Percentiles rank a stretch among this genome's conserved stretches.
Evolutionary conservation across 1,140 invertebrate genomes (phyloP).

Genomic region (Euborellia annulipes): DNA sequence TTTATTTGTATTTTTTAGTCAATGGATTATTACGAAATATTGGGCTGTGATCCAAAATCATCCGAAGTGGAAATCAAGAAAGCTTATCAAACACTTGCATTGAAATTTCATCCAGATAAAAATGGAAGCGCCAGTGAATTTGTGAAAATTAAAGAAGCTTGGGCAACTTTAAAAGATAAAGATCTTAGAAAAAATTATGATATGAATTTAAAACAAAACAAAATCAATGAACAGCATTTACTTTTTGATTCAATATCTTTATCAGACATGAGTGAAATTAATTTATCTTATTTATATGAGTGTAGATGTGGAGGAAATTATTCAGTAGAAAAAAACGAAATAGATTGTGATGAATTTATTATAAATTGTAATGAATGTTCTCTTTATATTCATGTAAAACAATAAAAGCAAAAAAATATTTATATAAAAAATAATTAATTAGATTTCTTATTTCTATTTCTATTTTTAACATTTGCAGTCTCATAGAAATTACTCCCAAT

Average conservation of each 20-base stretch:
- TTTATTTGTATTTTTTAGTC: too few species aligned
- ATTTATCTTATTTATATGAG: slow-evolving; percentile 30
- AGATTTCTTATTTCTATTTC: slow-evolving; percentile 34
- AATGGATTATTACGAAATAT: slow-evolving; percentile 41
- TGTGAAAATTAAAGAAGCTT: slow-evolving; percentile 40
- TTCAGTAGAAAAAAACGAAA: slow-evolving; percentile 29
- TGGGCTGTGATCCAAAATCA: slow-evolving; percentile 36
- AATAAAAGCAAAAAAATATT: not conserved
- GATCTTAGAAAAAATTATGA: slow-evolving; percentile 40
- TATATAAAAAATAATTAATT: not conserved
- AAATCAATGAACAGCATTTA: slow-evolving; percentile 33
- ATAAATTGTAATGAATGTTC: slow-evolving; percentile 49
- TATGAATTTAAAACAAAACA: slow-evolving; percentile 28
- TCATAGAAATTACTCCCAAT: slow-evolving; percentile 89
- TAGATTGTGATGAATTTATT: slow-evolving; percentile 25
- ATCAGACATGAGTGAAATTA: slow-evolving; percentile 30
- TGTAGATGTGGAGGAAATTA: slow-evolving; percentile 49
- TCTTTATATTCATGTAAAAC: slow-evolving; percentile 35
- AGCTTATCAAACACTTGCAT: slow-evolving; percentile 39
- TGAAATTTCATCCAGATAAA: slow-evolving; percentile 49
- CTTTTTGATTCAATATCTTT: slow-evolving; percentile 37
- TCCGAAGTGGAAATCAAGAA: slow-evolving; percentile 40
- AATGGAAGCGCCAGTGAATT: slow-evolving; percentile 25
- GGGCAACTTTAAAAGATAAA: slow-evolving; percentile 38
- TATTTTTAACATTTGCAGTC: slow-evolving; percentile 83